Evolutionary conservation across 1,140 invertebrate genomes (phyloP), one percentile per base, ranked within the genome.

Genomic region (Anoplolepis gracilipes): DNA sequence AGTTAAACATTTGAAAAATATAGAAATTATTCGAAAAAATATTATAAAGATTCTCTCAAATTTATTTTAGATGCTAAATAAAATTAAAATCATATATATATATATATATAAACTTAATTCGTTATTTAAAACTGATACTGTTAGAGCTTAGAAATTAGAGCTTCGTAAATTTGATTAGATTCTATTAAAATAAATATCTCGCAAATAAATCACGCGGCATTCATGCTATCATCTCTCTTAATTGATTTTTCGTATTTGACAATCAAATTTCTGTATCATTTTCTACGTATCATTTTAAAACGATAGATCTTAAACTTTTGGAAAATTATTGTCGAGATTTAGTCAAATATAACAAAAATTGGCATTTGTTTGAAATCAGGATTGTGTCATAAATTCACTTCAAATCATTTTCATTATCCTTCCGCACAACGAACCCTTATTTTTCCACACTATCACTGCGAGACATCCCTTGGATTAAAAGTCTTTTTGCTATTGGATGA

Each of bases 351-450:
- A 22, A 13, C 2, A 19, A 49, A n/a, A n/a, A n/a, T 55, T n/a
- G 10, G 1, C 16, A 73, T 57, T 57, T 13, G 2, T 25, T 61
- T 2, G 2, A 13, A 30, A 25, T 42, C 25, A 3, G 6, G 30
- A 65, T 64, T 55, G 59, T n/a, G 57, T 42, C 25, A 10, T 28
- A 61, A 36, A 13, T 61, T 1, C 10, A 22, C 22, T 13, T n/a
- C 0, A 42, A 77, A 22, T 64, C 8, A 7, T 30, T 19, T n/a
- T n/a, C 19, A 33, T 19, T 19, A 49, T 62, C 42, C 25, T 62
- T 64, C 42, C 16, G 53, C 30, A 79, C 22, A 67, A 79, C 76
- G 25, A 78, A 69, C 42, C 36, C n/a, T 53, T 39, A 25, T 78
- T n/a, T 78, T 13, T 30, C 42, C 61, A 5, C 61, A 28, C 61